Conservation (phyloP, 2,888 invertebrate genomes). For the Pecten maximus region DNA sequence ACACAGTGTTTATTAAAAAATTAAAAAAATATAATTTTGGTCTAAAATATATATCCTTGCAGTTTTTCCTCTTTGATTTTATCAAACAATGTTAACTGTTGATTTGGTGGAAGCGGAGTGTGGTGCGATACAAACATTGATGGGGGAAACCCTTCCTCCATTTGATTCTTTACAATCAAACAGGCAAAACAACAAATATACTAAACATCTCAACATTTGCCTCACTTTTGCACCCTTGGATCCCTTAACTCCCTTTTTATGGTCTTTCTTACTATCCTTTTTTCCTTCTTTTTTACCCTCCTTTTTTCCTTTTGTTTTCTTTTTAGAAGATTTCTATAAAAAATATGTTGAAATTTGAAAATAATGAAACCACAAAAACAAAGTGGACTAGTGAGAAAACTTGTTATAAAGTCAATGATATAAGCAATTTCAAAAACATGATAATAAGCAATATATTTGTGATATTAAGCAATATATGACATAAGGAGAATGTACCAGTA, state of each 20-base stretch:
- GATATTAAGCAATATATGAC: too few species aligned
- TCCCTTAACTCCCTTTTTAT: not conserved
- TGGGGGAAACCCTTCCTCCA: not conserved
- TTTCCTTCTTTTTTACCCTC: not conserved
- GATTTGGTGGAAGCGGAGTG: not conserved
- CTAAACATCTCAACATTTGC: not conserved
- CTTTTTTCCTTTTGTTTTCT: not conserved
- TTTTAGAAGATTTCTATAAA: conserved; percentile 20
- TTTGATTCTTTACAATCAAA: not conserved
- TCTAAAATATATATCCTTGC: too few species aligned
- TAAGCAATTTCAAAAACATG: too few species aligned
- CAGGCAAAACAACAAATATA: not conserved
- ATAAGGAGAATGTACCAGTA: too few species aligned
- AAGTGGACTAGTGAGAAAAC: too few species aligned
- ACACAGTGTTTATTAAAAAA: too few species aligned
- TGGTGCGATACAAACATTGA: not conserved
- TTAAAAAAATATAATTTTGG: too few species aligned
- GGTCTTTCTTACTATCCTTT: not conserved
- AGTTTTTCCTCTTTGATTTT: too few species aligned
- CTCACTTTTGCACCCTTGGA: not conserved
- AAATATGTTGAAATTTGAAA: not conserved
- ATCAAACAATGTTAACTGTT: too few species aligned
- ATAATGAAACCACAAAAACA: too few species aligned
- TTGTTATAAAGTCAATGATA: too few species aligned
- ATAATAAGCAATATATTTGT: too few species aligned